phyloP scores from a whole-genome alignment of 2,113 vertebrate species.

The Irena cyanogastra region DNA sequence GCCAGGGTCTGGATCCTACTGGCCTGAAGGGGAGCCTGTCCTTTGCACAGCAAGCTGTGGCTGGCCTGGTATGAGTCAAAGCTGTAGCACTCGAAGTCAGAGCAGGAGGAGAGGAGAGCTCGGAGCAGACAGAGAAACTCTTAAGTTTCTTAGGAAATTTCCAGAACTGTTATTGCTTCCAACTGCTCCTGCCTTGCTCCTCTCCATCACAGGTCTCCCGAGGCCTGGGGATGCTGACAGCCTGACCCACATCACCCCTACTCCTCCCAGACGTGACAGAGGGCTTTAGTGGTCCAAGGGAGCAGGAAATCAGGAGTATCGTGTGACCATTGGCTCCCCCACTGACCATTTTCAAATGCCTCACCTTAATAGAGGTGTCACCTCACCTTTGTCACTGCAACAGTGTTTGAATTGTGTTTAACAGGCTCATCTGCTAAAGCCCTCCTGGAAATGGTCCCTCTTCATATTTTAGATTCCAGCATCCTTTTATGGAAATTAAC shows the following conservation, averaged over 20 bases:
- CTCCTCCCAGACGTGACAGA: background rate
- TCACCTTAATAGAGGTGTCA: background rate
- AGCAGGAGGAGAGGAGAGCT: background rate
- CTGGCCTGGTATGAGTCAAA: background rate
- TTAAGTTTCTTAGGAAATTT: background rate
- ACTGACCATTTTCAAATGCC: background rate
- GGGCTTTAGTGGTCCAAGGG: background rate
- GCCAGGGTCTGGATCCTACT: background rate
- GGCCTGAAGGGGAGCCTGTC: background rate
- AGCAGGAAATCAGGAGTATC: background rate
- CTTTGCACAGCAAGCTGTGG: background rate
- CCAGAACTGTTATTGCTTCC: background rate
- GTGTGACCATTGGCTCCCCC: background rate
- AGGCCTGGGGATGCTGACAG: background rate
- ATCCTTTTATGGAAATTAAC: constrained; percentile 32
- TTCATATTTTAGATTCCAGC: constrained; percentile 28
- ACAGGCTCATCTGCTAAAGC: background rate
- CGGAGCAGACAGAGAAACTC: background rate
- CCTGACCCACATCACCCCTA: background rate
- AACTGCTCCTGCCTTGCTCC: background rate
- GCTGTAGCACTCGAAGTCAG: background rate
- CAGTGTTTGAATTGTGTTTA: background rate
- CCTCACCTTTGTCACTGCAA: background rate
- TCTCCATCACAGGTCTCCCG: background rate
- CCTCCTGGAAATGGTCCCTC: background rate